Evolutionary conservation across 23 tunicate genomes (phyloP).

Genomic region (Styela clava): DNA sequence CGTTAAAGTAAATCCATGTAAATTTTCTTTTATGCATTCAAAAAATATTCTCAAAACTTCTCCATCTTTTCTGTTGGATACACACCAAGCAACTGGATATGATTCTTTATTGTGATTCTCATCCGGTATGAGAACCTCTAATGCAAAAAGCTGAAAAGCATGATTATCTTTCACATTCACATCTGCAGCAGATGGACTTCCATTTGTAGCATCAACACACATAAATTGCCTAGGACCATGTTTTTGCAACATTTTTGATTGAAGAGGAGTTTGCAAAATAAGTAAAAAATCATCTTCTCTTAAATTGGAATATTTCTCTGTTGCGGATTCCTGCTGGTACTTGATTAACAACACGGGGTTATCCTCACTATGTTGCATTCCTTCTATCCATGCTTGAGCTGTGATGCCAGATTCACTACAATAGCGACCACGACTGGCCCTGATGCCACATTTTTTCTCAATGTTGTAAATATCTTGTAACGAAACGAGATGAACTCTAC

Average conservation of each 20-base stretch:
- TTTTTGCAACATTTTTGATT: slow-evolving; percentile 62
- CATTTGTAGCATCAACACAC: slow-evolving; percentile 79
- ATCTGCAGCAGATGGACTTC: slow-evolving; percentile 3
- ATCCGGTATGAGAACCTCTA: slow-evolving; percentile 52
- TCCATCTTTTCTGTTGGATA: slow-evolving; percentile 73
- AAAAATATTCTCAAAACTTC: slow-evolving; percentile 54
- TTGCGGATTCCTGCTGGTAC: slow-evolving; percentile 85
- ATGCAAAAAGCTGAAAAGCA: slow-evolving; percentile 45
- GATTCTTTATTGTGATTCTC: slow-evolving; percentile 32
- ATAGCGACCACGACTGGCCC: slow-evolving; percentile 30
- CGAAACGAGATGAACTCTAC: slow-evolving; percentile 62
- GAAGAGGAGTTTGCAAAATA: slow-evolving; percentile 93
- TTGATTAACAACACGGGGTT: slow-evolving; percentile 84
- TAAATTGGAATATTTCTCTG: slow-evolving; percentile 49
- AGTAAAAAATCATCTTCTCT: slow-evolving; percentile 77
- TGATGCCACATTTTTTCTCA: slow-evolving; percentile 59
- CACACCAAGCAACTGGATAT: slow-evolving; percentile 95
- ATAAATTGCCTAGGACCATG: slow-evolving; percentile 76
- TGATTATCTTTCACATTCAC: slow-evolving; percentile 2
- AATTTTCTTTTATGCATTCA: slow-evolving; percentile 44
- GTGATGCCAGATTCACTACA: slow-evolving; percentile 42
- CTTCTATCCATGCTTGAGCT: slow-evolving; percentile 83
- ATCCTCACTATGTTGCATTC: slow-evolving; percentile 80
- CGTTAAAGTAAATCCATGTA: slow-evolving; percentile 61
- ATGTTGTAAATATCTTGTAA: slow-evolving; percentile 89